Evolutionary conservation across 92 coral and sea anemone species (phyloP).

Genomic region (Parazoanthus atlanticus): DNA sequence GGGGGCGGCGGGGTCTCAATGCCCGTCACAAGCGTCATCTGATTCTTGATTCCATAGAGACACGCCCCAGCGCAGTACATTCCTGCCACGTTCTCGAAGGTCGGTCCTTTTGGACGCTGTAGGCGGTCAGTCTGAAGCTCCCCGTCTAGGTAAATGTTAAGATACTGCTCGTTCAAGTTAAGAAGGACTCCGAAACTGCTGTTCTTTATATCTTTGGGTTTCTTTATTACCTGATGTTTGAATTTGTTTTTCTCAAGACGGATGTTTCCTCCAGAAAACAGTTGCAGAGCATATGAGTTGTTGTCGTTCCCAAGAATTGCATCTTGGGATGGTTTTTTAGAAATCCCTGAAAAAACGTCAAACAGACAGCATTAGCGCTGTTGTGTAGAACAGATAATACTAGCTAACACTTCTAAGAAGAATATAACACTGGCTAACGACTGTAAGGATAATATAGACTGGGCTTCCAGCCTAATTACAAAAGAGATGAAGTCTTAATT

Average conservation of each 20-base stretch:
- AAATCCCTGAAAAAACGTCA: slow-evolving; percentile 57
- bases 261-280: slow-evolving; percentile 67
- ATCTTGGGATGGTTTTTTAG: slow-evolving; percentile 71
- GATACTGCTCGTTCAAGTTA: slow-evolving; percentile 71
- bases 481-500: too few relatives aligned
- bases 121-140: slow-evolving; percentile 72
- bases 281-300: slow-evolving; percentile 78
- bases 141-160: slow-evolving; percentile 81
- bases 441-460: too few relatives aligned
- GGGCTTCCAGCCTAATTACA: too few relatives aligned
- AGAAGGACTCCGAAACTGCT: slow-evolving; percentile 79
- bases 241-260: slow-evolving; percentile 69
- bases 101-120: slow-evolving; percentile 79
- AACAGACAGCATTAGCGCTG: background rate
- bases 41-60: slow-evolving; percentile 78
- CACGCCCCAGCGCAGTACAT: slow-evolving; percentile 82
- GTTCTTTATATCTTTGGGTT: slow-evolving; percentile 70
- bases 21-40: slow-evolving; percentile 80
- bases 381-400: background rate
- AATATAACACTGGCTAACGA: too few relatives aligned
- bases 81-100: slow-evolving; percentile 77
- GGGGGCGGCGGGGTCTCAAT: slow-evolving; percentile 80
- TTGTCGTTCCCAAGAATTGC: slow-evolving; percentile 73
- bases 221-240: slow-evolving; percentile 75
- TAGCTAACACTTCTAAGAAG: too few relatives aligned